Base-by-base conservation (phyloP, 2,113 vertebrate species). In the Fukomys damarensis region DNA sequence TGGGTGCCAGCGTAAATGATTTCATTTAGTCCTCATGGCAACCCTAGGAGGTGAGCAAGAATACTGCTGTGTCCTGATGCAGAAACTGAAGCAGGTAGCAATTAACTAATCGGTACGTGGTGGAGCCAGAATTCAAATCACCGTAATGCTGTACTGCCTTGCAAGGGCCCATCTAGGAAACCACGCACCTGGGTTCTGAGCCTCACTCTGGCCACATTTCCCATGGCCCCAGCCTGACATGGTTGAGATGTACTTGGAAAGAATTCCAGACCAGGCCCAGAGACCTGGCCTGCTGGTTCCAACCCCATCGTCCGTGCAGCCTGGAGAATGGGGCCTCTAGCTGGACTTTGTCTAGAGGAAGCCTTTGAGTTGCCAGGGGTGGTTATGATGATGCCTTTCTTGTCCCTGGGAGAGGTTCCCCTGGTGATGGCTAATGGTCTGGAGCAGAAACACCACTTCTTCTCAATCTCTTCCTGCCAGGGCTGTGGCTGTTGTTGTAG, bases 371-470 rank as follows among this genome's bases (percentile, higher is more conserved):
- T 80, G 92, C 86, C 3, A 32, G 92, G 66, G 96, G 88, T 94
- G 95, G 91, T 30, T n/a, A 22, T 94, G 95, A 84, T 77, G 95
- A 94, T 59, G 93, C 66, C 92, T 54, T 94, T 96, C 98, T 68
- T 46, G 72, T 58, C 65, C 83, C 89, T 68, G 28, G 61, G 58
- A 74, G 52, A 77, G 49, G 46, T 65, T 85, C 22, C 88, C 41
- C 38, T 89, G 97, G 70, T 41, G 96, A 80, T 12, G 79, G 89
- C 61, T 83, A 95, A 93, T 46, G 94, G 90, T 95, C 97, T 12
- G 0, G 89, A 81, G 92, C 87, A 82, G 90, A 95, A 97, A 49
- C 0, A 22, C 49, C 32, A 72, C 86, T 13, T 58, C 91, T 87
- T 68, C 0, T 16, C n/a, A 87, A 87, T n/a, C 63, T 94, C 95